Evolutionary conservation across 1,140 invertebrate genomes (phyloP).

Genomic region (Holcopasites calliopsidis): DNA sequence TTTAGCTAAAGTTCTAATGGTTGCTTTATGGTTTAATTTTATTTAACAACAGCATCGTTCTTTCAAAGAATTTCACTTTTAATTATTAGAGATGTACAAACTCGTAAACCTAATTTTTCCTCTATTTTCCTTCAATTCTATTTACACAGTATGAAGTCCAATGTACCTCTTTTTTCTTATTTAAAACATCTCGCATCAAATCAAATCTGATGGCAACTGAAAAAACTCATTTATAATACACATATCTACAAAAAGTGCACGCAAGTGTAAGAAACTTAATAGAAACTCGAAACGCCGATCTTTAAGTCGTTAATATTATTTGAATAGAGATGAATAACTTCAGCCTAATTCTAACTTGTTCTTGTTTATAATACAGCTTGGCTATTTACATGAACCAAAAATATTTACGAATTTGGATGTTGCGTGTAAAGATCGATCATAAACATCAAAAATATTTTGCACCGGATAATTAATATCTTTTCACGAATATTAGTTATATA

Average conservation of each 20-base stretch:
- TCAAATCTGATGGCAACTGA: slow-evolving; percentile 35
- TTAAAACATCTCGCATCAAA: slow-evolving; percentile 9
- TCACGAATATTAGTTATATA: slow-evolving; percentile 10
- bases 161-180: slow-evolving; percentile 2
- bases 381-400: slow-evolving; percentile 47
- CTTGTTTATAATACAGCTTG: slow-evolving; percentile 36
- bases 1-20: slow-evolving; percentile 23
- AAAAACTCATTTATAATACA: slow-evolving; percentile 47
- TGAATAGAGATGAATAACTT: slow-evolving; percentile 9
- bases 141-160: slow-evolving; percentile 37
- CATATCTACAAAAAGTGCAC: slow-evolving; percentile 45
- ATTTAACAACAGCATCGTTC: slow-evolving; percentile 17
- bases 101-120: slow-evolving; percentile 62
- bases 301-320: neutral
- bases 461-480: slow-evolving; percentile 12
- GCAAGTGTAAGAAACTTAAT: slow-evolving; percentile 43
- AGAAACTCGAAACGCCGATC: slow-evolving; percentile 30
- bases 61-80: slow-evolving; percentile 20
- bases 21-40: slow-evolving; percentile 18
- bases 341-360: slow-evolving; percentile 1
- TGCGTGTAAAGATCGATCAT: slow-evolving; percentile 34
- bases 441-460: slow-evolving; percentile 39
- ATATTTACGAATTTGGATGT: slow-evolving; percentile 13
- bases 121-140: slow-evolving; percentile 38
- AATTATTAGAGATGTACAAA: slow-evolving; percentile 63